Evolutionary conservation across 2,113 vertebrate species (phyloP), one percentile per base, ranked within the genome.

Genomic region (Solea senegalensis): DNA sequence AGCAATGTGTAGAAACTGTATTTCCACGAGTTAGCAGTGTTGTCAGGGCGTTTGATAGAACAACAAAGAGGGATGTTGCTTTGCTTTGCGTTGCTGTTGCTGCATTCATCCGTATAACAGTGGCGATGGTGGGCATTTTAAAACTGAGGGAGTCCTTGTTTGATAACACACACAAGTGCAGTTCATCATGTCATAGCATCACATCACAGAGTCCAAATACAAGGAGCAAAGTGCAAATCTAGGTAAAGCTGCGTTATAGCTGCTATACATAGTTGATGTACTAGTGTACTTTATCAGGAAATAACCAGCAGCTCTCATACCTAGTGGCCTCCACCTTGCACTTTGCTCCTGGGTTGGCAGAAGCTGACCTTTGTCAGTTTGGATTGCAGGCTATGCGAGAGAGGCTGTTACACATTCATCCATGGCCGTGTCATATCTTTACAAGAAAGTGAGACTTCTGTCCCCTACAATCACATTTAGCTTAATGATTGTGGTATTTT

Each of bases 281-380:
- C 65, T 48, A 21, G 11, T 66, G 76, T 26, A 34, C 59, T 73
- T 64, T 45, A 63, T 63, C 27, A 65, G 65, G 13, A 65, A 55
- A 49, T 12, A 12, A 41, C 13, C 1, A 9, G 27, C 27, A 65
- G 44, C 65, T 80, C 21, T 76, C 61, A 4, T 62, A 44, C 58
- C 13, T 9, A 26, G 56, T 75, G 21, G 57, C 57, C 58, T 70
- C 52, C 40, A 46, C 48, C 15, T 44, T 75, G 78, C 41, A 88
- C 85, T 88, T 83, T 74, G 60, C 54, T 74, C 43, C 56, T 52
- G 44, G 12, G 21, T 62, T 65, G 40, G 44, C 39, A 75, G 10
- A 44, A 78, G 63, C 40, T 85, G 61, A 79, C 79, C 86, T 82
- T 83, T 76, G 74, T 21, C 71, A 59, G 26, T 27, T 3, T 34